Base-by-base conservation (phyloP, 2,797 vertebrate species). In the Sebastes steindachneri region DNA sequence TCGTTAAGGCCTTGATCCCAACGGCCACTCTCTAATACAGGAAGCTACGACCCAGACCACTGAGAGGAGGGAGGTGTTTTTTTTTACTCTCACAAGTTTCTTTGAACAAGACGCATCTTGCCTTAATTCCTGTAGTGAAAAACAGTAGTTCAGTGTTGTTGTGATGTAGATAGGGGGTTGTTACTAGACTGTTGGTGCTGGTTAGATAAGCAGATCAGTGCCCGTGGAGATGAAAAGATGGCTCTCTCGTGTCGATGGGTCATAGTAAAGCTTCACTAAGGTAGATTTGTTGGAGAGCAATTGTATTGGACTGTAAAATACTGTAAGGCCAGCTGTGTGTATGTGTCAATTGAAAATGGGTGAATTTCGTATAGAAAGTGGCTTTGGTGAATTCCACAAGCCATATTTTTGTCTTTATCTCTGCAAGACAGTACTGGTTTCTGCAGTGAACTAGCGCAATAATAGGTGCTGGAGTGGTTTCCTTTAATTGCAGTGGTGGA, bases 91-190 rank as follows among this genome's bases (percentile, higher is more conserved):
- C 28, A 53, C 45, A 26, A n/a, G 53, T 55, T 62, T 65, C 80
- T 90, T 58, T 84, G 37, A 89, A 87, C 90, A 92, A 84, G 90
- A 87, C 29, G 0, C 11, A 7, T 82, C 90, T 88, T 83, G 88
- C 65, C 68, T 58, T 63, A 9, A 60, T 59, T 58, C 67, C 59
- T 12, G 3, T 2, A 2, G 66, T 68, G 67, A 60, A 23, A 72
- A 54, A 57, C 23, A 77, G 63, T 58, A 26, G 54, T 67, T 66
- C 9, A 10, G 12, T 57, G 28, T 59, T 88, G 85, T 89, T 90
- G 82, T 82, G 79, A 76, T 86, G 72, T 33, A 89, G 86, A 89
- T 86, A 77, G 59, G 68, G 71, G 21, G 37, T 67, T 75, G 54
- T 68, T 79, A 62, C 17, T 2, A 14, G 67, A 53, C 26, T 5